Evolutionary conservation across 2,888 invertebrate genomes (phyloP).

Genomic region (Papilio elwesi): DNA sequence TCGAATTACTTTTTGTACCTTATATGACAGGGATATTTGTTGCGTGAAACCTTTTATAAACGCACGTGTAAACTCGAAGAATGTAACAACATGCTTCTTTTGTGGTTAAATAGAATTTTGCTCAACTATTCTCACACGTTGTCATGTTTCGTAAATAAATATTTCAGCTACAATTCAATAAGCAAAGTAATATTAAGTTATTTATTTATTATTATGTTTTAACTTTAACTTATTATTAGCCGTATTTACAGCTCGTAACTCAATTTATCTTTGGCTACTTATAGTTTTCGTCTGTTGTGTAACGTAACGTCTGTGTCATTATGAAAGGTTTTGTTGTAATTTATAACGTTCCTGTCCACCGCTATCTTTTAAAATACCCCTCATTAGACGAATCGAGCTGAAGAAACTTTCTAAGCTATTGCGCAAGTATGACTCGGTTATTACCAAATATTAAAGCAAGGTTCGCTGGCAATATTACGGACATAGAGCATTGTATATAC

Average conservation of each 20-base stretch:
- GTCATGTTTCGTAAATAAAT: neutral
- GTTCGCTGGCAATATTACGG: constrained; percentile 8
- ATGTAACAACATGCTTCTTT: neutral
- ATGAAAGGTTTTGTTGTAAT: constrained; percentile 32
- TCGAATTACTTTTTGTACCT: constrained; percentile 10
- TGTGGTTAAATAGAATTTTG: neutral
- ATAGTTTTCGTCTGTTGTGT: constrained; percentile 11
- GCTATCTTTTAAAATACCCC: constrained; percentile 36
- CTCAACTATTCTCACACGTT: neutral
- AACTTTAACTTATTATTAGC: neutral
- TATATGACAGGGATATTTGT: constrained; percentile 2
- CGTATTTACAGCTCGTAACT: neutral
- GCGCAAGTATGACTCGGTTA: constrained; percentile 66
- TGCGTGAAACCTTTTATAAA: neutral
- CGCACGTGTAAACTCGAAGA: neutral
- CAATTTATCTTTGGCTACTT: constrained; percentile 17
- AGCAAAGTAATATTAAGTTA: too few relatives aligned
- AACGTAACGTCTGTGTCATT: constrained; percentile 26
- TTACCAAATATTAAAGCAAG: constrained; percentile 58
- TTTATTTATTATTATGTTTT: neutral
- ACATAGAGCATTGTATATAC: constrained; percentile 17
- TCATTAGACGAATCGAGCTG: constrained; percentile 32
- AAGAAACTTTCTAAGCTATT: constrained; percentile 56
- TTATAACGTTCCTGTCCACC: constrained; percentile 30
- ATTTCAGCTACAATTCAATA: neutral